Percentiles rank a stretch among this genome's conserved stretches.
Conservation (phyloP, 2,113 vertebrate species). For the Ceyx melanurus region DNA sequence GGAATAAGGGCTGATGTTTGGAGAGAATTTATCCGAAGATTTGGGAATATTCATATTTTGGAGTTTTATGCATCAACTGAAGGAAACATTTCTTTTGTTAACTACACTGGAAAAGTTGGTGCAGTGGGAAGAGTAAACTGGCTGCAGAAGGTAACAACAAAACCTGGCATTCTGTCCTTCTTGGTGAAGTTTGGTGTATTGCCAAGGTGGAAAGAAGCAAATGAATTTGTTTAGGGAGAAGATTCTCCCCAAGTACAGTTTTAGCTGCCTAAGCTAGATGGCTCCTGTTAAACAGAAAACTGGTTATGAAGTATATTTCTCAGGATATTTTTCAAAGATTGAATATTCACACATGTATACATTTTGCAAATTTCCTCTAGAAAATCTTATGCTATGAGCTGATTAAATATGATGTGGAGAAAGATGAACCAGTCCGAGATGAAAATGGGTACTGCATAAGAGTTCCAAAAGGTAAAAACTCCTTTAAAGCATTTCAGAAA, state of each 20-base stretch:
- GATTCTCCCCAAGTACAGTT: neutral
- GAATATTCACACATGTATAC: neutral
- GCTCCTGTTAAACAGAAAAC: neutral
- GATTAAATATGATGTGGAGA: constrained; percentile 85
- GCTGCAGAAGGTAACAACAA: constrained; percentile 78
- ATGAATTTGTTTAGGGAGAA: neutral
- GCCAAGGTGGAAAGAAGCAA: neutral
- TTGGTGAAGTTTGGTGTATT: neutral
- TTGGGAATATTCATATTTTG: constrained; percentile 79
- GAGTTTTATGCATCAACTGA: constrained; percentile 91
- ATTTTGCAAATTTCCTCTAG: constrained; percentile 58
- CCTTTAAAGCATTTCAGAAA: neutral
- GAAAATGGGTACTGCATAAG: constrained; percentile 81
- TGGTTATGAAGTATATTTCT: neutral
- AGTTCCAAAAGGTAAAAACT: constrained; percentile 79
- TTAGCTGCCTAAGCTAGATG: neutral
- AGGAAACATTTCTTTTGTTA: constrained; percentile 85
- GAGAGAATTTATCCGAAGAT: constrained; percentile 84
- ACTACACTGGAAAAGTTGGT: constrained; percentile 85
- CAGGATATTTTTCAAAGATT: neutral
- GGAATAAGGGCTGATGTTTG: constrained; percentile 86
- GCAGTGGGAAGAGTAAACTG: constrained; percentile 81
- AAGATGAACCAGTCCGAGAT: constrained; percentile 81
- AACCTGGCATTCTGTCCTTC: neutral
- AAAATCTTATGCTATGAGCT: constrained; percentile 73